Conservation (phyloP, 2,888 invertebrate species). For the Sminthurinus aureus region DNA sequence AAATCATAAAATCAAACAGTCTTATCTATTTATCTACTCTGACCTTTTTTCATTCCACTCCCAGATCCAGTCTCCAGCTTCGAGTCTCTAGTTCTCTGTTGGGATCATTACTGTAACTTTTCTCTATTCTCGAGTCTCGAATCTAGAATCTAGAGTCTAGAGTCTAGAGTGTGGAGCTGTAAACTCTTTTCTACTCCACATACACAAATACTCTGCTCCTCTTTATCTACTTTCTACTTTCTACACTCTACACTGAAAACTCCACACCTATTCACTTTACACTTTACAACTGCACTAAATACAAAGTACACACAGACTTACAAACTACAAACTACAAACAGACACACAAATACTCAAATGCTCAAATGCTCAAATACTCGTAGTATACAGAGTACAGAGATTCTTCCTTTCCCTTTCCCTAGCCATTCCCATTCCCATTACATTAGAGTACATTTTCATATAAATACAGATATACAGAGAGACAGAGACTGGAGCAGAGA, state of each 20-base stretch:
- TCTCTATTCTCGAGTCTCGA: neutral
- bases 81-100: neutral
- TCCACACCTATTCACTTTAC: too few species aligned
- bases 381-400: neutral
- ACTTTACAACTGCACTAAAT: too few species aligned
- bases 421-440: neutral
- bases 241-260: too few species aligned
- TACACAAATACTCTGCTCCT: too few species aligned
- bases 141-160: neutral
- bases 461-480: neutral
- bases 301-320: neutral
- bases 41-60: neutral
- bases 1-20: conserved; percentile 29
- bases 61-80: neutral
- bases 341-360: neutral
- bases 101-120: neutral
- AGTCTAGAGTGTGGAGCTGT: too few species aligned
- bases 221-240: too few species aligned
- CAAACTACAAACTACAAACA: neutral
- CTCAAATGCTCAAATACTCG: neutral
- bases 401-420: neutral
- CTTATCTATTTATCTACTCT: conserved; percentile 3
- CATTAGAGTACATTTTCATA: neutral
- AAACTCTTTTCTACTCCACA: too few species aligned
- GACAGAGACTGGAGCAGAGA: neutral